phyloP scores from a whole-genome alignment of 2,888 invertebrate species.

The Belgica antarctica region DNA sequence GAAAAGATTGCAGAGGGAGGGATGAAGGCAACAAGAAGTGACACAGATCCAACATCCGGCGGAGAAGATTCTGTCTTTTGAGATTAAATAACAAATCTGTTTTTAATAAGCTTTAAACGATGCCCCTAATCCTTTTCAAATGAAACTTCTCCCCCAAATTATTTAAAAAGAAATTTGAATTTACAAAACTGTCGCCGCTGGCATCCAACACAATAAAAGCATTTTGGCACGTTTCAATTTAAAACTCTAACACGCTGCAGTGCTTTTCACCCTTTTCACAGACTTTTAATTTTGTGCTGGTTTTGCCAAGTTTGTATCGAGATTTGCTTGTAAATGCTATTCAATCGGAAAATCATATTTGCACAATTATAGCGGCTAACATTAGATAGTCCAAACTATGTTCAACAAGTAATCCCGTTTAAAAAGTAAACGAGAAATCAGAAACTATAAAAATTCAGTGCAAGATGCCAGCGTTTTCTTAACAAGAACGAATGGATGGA shows the following conservation, averaged over 20 bases:
- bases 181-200: too few species aligned
- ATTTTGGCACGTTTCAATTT: too few species aligned
- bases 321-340: neutral
- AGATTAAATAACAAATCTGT: constrained; percentile 20
- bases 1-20: too few species aligned
- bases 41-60: constrained; percentile 12
- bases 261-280: neutral
- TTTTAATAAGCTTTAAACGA: constrained; percentile 20
- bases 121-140: neutral
- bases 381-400: constrained; percentile 17
- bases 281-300: neutral
- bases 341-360: neutral
- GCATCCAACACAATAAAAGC: too few species aligned
- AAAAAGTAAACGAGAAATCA: too few species aligned
- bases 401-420: constrained; percentile 22
- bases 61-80: neutral
- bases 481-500: constrained; percentile 26
- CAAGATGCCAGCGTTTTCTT: neutral
- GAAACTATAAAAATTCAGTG: neutral
- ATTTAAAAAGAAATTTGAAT: too few species aligned
- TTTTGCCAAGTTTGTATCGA: neutral
- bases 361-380: neutral
- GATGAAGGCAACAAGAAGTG: neutral
- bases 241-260: neutral
- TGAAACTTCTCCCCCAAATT: neutral